These are phyloP conservation scores for Deladenus siricidicola DNA, from an alignment of 2,888 invertebrate species.

Conservation along the genomic window DNA sequence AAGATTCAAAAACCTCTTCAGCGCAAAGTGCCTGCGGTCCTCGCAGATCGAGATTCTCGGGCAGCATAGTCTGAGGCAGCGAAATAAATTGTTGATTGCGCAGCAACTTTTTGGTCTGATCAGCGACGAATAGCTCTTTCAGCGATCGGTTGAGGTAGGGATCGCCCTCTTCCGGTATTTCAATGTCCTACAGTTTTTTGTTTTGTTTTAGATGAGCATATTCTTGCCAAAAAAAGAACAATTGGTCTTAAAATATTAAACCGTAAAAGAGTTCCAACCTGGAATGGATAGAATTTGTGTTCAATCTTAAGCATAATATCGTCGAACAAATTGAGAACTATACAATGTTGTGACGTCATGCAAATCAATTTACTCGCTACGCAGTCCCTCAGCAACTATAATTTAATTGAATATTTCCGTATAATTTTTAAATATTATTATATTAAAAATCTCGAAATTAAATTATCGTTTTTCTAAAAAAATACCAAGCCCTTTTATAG, in stretches of 20 bases:
- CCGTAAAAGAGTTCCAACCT: constrained; percentile 4
- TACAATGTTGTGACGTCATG: constrained; percentile 37
- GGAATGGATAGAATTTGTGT: constrained; percentile 39
- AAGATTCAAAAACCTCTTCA: constrained; percentile 27
- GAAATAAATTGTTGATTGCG: constrained; percentile 35
- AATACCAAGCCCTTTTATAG: too few relatives aligned
- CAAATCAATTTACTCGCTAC: constrained; percentile 23
- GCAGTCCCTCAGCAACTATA: constrained; percentile 40
- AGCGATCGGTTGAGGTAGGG: constrained; percentile 33
- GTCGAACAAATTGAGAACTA: constrained; percentile 41
- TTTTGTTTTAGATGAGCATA: neutral
- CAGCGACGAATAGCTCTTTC: constrained; percentile 34
- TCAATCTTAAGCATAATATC: constrained; percentile 40
- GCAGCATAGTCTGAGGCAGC: constrained; percentile 35
- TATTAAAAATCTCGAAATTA: constrained; percentile 6
- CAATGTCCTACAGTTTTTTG: constrained; percentile 20
- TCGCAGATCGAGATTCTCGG: constrained; percentile 37
- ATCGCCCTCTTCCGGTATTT: constrained; percentile 30
- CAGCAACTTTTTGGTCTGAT: constrained; percentile 32
- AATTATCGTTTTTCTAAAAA: too few relatives aligned
- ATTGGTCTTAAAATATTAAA: neutral
- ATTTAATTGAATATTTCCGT: neutral
- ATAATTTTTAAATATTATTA: neutral
- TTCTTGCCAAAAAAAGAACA: constrained; percentile 2
- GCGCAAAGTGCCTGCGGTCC: constrained; percentile 35